A percentile compares a stretch with the other conserved stretches of the same genome.
phyloP scores from a whole-genome alignment of 2,113 vertebrate species.

The Synodontis membranacea region DNA sequence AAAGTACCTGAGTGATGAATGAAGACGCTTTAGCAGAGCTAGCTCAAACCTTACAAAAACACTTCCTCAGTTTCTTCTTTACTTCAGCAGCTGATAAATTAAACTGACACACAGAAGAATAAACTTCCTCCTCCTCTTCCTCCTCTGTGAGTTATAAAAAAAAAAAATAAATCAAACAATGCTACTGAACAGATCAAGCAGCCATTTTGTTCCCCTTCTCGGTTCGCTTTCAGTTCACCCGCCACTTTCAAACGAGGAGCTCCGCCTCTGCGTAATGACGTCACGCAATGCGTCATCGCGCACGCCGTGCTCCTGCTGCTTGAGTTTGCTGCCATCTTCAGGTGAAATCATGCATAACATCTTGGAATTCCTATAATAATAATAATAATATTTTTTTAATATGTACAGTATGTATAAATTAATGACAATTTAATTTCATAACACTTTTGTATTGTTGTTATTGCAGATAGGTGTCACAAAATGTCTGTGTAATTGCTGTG shows the following conservation, averaged over 20 bases:
- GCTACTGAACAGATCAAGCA: not conserved
- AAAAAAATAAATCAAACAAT: not conserved
- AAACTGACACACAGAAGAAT: not conserved
- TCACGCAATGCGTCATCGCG: not conserved
- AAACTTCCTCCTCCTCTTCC: too few relatives aligned
- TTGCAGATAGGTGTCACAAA: not conserved
- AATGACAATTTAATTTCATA: too few relatives aligned
- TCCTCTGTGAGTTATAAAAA: too few relatives aligned
- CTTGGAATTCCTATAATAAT: not conserved
- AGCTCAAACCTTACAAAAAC: not conserved
- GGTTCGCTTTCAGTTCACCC: slow-evolving; percentile 45
- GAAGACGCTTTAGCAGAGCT: not conserved
- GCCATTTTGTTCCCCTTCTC: not conserved
- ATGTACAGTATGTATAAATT: too few relatives aligned
- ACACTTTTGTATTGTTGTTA: not conserved
- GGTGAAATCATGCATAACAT: not conserved
- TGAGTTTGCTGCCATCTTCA: not conserved
- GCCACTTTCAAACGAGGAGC: slow-evolving; percentile 74
- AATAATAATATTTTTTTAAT: too few relatives aligned
- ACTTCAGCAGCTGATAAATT: not conserved
- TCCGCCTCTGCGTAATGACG: slow-evolving; percentile 53
- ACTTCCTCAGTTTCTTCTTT: too few relatives aligned
- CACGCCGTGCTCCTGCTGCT: not conserved
- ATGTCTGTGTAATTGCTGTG: not conserved
- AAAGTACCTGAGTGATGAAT: not conserved